phyloP scores from a whole-genome alignment of 2,888 invertebrate genomes.

The Heliconius ismenius region DNA sequence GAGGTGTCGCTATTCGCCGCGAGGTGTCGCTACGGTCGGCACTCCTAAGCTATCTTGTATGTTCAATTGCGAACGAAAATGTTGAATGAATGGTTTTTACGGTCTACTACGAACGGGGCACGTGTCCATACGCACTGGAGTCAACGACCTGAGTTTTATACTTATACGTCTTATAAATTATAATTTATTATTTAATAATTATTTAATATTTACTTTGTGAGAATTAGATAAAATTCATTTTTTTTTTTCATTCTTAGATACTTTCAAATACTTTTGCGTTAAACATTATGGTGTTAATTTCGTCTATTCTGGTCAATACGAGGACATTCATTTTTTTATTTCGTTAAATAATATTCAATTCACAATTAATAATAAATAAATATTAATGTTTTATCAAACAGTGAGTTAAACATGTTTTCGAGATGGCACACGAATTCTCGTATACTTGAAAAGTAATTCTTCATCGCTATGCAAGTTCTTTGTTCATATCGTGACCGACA shows the following conservation, averaged over 20 bases:
- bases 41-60: conserved; percentile 56
- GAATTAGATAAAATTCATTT: neutral
- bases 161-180: conserved; percentile 49
- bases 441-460: conserved; percentile 24
- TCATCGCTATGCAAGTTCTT: conserved; percentile 55
- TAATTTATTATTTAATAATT: conserved; percentile 35
- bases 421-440: conserved; percentile 1
- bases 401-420: neutral
- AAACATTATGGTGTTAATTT: neutral
- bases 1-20: conserved; percentile 69
- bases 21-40: conserved; percentile 62
- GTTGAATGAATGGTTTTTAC: conserved; percentile 74
- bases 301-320: neutral
- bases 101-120: conserved; percentile 60
- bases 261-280: too few relatives aligned
- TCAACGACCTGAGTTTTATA: conserved; percentile 71
- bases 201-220: neutral
- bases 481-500: conserved; percentile 74
- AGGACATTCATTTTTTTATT: neutral
- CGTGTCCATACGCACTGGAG: conserved; percentile 65
- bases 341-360: neutral
- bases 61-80: conserved; percentile 53
- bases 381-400: neutral
- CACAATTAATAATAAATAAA: neutral
- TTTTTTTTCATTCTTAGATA: neutral